phyloP scores from a whole-genome alignment of 2,797 vertebrate species.

The Aphelocoma californica region DNA sequence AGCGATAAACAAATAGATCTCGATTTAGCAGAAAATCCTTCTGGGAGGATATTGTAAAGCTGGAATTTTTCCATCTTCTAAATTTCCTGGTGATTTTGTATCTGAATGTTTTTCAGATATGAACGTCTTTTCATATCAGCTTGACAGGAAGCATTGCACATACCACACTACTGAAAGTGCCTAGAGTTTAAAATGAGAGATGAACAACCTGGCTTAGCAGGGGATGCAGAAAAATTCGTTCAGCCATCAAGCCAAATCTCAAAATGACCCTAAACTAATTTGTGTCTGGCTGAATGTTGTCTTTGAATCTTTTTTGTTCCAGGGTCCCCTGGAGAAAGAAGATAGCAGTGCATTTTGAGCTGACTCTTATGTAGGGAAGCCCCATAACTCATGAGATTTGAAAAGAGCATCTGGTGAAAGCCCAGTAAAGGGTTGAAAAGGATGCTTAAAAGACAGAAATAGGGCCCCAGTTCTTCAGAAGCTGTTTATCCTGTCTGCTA shows the following conservation, averaged over 20 bases:
- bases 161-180: background rate
- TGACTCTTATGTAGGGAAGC: slow-evolving; percentile 12
- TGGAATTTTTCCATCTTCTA: slow-evolving; percentile 39
- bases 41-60: slow-evolving; percentile 39
- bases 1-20: slow-evolving; percentile 49
- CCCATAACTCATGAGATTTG: slow-evolving; percentile 46
- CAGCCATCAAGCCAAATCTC: slow-evolving; percentile 18
- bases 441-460: slow-evolving; percentile 39
- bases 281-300: slow-evolving; percentile 44
- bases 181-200: slow-evolving; percentile 17
- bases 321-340: slow-evolving; percentile 17
- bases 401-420: slow-evolving; percentile 37
- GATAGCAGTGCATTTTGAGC: slow-evolving; percentile 4
- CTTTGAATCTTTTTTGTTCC: slow-evolving; percentile 44
- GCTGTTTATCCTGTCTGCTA: slow-evolving; percentile 46
- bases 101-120: slow-evolving; percentile 43
- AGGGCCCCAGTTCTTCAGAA: slow-evolving; percentile 27
- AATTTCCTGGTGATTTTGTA: slow-evolving; percentile 54
- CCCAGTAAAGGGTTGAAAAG: slow-evolving; percentile 9
- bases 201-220: slow-evolving; percentile 40
- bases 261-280: slow-evolving; percentile 39
- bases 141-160: slow-evolving; percentile 25
- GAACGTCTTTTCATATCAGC: slow-evolving; percentile 32
- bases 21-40: slow-evolving; percentile 39
- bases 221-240: background rate